Evolutionary conservation across 2,797 vertebrate species (phyloP), one percentile per base, ranked within the genome.

Genomic region (Delichon dasypus): DNA sequence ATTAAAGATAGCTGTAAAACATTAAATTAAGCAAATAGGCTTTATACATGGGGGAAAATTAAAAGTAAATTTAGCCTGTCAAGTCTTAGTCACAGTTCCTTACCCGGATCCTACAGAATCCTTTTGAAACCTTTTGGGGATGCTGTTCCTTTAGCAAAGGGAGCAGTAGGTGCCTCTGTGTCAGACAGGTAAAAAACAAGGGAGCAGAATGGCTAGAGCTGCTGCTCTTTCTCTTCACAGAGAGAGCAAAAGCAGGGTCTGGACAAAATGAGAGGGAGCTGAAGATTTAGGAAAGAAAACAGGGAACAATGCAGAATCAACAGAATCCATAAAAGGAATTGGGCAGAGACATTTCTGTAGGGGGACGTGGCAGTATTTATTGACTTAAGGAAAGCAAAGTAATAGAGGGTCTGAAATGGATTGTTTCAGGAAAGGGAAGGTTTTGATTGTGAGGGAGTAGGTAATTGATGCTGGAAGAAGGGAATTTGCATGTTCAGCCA

Each of bases 1-100:
- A 78, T 81, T 93, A 78, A 82, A 90, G 73, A 93, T 72, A 92
- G 44, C 87, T 96, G 90, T 94, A 88, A 92, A 94, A 73, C 75
- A 58, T 90, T 91, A 89, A 93, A 93, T 88, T 94, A 82, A 92
- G 79, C 62, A 90, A 95, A 68, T 38, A 96, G 81, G 54, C 17
- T 72, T 90, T 93, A 82, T 72, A 92, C 23, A 3, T 53, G n/a
- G 45, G n/a, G 17, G 85, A 26, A 90, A 93, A 91, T 7, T 22
- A 42, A 78, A 95, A 86, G 85, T 70, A 78, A 75, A 93, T 93
- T 81, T 75, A 84, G 70, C 34, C 55, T 92, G 34, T 90, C 42
- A 48, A 90, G 40, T 70, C 44, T 40, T 47, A 64, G 22, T 66
- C 60, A 32, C 29, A 58, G 44, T 32, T 29, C 48, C 29, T 62